Conservation (phyloP, 2,113 vertebrate genomes). For the Tenebrosternarchus preto region DNA sequence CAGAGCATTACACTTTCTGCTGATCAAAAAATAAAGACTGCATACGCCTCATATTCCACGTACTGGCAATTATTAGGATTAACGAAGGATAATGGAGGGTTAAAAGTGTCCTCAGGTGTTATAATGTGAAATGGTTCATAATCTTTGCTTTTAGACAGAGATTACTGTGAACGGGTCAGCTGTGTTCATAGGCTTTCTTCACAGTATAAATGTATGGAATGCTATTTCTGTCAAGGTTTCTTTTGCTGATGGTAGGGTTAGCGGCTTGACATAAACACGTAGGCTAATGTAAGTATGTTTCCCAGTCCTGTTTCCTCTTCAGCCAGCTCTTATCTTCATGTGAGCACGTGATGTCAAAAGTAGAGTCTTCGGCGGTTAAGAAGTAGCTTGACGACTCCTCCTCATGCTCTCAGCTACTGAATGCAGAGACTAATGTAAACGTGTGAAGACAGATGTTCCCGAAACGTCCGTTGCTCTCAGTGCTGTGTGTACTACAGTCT, state of each 20-base stretch:
- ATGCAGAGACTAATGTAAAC: constrained; percentile 6
- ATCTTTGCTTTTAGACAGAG: background rate
- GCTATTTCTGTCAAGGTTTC: background rate
- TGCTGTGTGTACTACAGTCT: constrained; percentile 32
- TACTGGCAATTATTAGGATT: background rate
- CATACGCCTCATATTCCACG: background rate
- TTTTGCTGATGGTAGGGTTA: background rate
- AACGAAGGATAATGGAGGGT: background rate
- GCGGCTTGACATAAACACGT: background rate
- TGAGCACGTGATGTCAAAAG: background rate
- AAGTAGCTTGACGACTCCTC: background rate
- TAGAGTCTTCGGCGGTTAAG: background rate
- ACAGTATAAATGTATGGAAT: background rate
- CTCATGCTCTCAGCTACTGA: constrained; percentile 8
- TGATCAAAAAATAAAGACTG: background rate
- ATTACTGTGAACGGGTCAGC: background rate
- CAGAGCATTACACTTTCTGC: background rate
- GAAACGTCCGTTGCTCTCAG: constrained; percentile 6
- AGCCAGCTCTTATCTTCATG: background rate
- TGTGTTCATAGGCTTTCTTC: background rate
- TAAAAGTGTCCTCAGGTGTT: background rate
- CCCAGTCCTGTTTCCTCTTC: background rate
- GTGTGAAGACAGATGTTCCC: constrained; percentile 25
- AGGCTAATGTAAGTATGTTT: background rate
- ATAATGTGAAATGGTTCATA: constrained; percentile 1